Conservation (phyloP, 2,797 vertebrate species). For the Brotula barbata region DNA sequence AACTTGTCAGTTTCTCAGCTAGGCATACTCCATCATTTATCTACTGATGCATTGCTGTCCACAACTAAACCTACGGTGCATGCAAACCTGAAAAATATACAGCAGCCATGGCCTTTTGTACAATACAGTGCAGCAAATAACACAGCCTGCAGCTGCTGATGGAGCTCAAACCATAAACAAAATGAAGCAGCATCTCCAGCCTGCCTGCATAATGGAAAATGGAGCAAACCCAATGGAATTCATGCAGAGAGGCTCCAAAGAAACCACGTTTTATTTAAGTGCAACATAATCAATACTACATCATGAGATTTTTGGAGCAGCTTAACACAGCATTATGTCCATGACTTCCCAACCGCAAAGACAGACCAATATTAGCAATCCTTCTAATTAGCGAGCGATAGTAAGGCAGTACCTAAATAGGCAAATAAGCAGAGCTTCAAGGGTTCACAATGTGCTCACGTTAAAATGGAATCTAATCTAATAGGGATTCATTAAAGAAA, state of each 20-base stretch:
- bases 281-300: conserved; percentile 11
- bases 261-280: background rate
- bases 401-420: no score
- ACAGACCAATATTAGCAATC: no score
- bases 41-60: conserved; percentile 31
- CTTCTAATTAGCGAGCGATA: no score
- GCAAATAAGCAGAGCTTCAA: no score
- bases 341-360: background rate
- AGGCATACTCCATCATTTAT: conserved; percentile 15
- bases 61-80: conserved; percentile 5
- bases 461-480: no score
- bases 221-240: conserved; percentile 5
- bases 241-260: conserved; percentile 1
- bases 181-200: conserved; percentile 19
- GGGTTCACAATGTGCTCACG: no score
- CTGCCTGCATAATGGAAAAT: conserved; percentile 7
- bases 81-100: conserved; percentile 8
- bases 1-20: conserved; percentile 26
- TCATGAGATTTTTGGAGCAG: conserved; percentile 5
- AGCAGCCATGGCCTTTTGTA: conserved; percentile 30
- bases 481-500: no score
- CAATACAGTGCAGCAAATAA: conserved; percentile 44
- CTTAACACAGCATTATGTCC: background rate
- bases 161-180: conserved; percentile 8
- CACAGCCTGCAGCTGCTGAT: conserved; percentile 31